Conservation (phyloP, 2,113 vertebrate genomes). For the Chionomys nivalis region DNA sequence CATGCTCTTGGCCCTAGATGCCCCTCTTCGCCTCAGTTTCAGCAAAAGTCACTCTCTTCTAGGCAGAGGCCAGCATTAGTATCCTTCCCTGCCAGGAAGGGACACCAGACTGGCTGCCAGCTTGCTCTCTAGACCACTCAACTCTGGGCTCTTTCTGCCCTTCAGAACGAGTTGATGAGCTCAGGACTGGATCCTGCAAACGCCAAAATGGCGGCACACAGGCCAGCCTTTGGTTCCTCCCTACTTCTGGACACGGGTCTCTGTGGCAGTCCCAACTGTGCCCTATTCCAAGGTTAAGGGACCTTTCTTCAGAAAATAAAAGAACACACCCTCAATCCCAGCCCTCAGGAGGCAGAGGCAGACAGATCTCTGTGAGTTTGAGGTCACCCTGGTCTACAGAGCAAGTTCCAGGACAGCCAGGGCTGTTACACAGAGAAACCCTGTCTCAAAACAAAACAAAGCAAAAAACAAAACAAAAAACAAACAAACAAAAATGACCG, state of each 20-base stretch:
- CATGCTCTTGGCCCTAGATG: not conserved
- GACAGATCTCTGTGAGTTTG: not conserved
- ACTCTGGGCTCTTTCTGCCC: too few relatives aligned
- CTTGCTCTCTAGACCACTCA: not conserved
- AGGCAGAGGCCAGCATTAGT: not conserved
- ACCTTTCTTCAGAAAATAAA: not conserved
- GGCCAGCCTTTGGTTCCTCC: not conserved
- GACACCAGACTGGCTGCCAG: not conserved
- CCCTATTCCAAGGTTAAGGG: not conserved
- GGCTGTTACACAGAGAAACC: not conserved
- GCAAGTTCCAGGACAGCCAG: not conserved
- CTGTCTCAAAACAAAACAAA: not conserved
- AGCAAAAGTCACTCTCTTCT: not conserved
- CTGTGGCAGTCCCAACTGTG: not conserved
- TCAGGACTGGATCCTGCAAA: not conserved
- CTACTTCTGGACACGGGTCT: rapidly evolving
- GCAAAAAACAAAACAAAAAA: not conserved
- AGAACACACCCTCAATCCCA: not conserved
- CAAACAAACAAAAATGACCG: too few relatives aligned
- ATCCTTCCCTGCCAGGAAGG: not conserved
- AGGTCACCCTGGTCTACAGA: not conserved
- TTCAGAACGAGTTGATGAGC: not conserved
- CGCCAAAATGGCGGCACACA: not conserved
- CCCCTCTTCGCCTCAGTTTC: not conserved
- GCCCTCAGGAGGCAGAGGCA: not conserved